Conservation (phyloP, 2,888 invertebrate species). For the Anticlea derivata region DNA sequence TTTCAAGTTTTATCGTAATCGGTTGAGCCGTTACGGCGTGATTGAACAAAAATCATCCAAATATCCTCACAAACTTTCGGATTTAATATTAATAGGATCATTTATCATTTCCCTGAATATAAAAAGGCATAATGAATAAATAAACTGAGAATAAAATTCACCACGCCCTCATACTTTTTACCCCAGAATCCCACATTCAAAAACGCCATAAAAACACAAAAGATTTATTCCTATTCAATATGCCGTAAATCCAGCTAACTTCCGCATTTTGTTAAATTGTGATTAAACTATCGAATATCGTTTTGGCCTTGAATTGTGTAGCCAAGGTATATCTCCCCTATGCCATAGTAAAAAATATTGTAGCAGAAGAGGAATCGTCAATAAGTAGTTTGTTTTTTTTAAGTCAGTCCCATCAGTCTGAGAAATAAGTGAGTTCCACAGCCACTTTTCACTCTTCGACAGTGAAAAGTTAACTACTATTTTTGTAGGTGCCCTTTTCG, state of each 20-base stretch:
- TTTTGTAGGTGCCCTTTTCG: too few relatives aligned
- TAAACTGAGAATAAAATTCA: constrained; percentile 19
- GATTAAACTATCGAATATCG: constrained; percentile 30
- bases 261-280: constrained; percentile 33
- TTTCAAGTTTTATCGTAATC: too few relatives aligned
- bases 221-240: constrained; percentile 34
- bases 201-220: constrained; percentile 27
- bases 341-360: constrained; percentile 11
- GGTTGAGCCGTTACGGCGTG: too few relatives aligned
- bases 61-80: too few relatives aligned
- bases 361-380: neutral
- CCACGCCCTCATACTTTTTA: constrained; percentile 31
- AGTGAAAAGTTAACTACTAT: too few relatives aligned
- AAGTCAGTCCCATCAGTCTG: too few relatives aligned
- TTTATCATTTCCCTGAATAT: too few relatives aligned
- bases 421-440: too few relatives aligned
- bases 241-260: constrained; percentile 26
- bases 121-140: neutral
- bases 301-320: constrained; percentile 20
- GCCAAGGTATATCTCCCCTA: constrained; percentile 27
- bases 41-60: too few relatives aligned
- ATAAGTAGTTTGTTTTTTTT: neutral
- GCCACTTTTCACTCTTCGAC: too few relatives aligned
- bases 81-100: too few relatives aligned
- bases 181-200: constrained; percentile 28